Evolutionary conservation across 1,140 invertebrate species (phyloP), one percentile per base, ranked within the genome.

Genomic region (Drosophila baimaii): DNA sequence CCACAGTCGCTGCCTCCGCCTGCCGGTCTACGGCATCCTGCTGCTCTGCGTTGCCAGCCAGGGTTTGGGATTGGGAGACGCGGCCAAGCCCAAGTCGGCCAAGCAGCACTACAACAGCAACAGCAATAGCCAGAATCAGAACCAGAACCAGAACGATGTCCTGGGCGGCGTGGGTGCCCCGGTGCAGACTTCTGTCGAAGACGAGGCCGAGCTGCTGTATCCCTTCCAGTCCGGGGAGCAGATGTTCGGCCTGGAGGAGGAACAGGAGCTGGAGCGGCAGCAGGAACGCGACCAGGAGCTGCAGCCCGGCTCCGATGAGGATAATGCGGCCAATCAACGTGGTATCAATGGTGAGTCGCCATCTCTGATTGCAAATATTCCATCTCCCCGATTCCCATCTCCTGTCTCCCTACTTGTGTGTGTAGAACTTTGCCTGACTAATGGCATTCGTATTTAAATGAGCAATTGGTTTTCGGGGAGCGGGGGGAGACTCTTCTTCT

Each of bases 111-210:
- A 27, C 56, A 75, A 8, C 57, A 80, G 35, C 56, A 74, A 35
- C 56, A 75, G 1, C 59, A 77, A 44, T 49, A 83, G 13, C 72
- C 70, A 44, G 47, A 83, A 46, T 13, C 56, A 54, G 61, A 86
- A 65, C 80, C 76, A 90, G 52, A 85, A 77, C 35, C 65, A 69
- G 58, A 89, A 89, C 70, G 81, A 77, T 75, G 84, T 81, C 15
- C 76, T 74, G 19, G 68, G 51, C 46, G 80, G 63, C 25, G 71
- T 58, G 63, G 85, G 79, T 23, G 74, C 85, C 62, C 78, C 90
- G 59, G 81, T 84, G 52, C 90, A 85, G 62, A 76, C 86, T 79
- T 91, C 90, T 49, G 88, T 80, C 55, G 90, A 91, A 66, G 90
- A 91, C 58, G 79, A 89, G 49, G 74, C 83, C 46, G 90, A 91